Evolutionary conservation across 2,113 vertebrate species (phyloP).

Genomic region (Felis chaus): DNA sequence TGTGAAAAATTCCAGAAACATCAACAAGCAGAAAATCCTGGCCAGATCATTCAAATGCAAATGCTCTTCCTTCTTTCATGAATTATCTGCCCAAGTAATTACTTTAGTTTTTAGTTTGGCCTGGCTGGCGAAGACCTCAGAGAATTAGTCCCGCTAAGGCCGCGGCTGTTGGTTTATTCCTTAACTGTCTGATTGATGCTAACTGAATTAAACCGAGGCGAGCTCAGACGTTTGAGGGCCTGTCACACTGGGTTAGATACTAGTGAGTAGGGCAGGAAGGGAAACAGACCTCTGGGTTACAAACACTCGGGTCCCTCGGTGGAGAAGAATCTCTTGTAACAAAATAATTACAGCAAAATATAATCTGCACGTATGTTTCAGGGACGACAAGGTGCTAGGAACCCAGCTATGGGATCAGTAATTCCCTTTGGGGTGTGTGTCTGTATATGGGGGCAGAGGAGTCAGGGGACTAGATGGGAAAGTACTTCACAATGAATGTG

Average conservation of each 20-base stretch:
- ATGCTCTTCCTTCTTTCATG: constrained; percentile 55
- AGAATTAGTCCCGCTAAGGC: constrained; percentile 44
- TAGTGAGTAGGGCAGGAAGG: neutral
- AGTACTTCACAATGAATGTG: neutral
- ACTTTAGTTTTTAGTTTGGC: constrained; percentile 63
- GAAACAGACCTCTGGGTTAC: neutral
- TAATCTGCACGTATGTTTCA: accelerated
- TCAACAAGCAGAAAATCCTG: constrained; percentile 73
- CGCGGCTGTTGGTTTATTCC: constrained; percentile 32
- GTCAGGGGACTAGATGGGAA: neutral
- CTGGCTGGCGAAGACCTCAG: constrained; percentile 53
- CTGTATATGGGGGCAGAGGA: neutral
- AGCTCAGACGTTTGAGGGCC: constrained; percentile 40
- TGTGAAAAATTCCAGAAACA: constrained; percentile 78
- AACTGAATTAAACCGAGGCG: constrained; percentile 70
- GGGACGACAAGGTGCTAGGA: too few species aligned
- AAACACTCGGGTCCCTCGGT: neutral
- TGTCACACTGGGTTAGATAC: neutral
- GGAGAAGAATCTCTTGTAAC: neutral
- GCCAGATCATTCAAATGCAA: constrained; percentile 75
- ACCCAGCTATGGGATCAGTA: too few species aligned
- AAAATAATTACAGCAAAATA: neutral
- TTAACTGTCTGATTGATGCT: constrained; percentile 35
- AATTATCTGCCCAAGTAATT: constrained; percentile 64
- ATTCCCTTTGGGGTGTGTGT: neutral